phyloP scores from a whole-genome alignment of 2,888 invertebrate genomes.

The Parnassius orleans region DNA sequence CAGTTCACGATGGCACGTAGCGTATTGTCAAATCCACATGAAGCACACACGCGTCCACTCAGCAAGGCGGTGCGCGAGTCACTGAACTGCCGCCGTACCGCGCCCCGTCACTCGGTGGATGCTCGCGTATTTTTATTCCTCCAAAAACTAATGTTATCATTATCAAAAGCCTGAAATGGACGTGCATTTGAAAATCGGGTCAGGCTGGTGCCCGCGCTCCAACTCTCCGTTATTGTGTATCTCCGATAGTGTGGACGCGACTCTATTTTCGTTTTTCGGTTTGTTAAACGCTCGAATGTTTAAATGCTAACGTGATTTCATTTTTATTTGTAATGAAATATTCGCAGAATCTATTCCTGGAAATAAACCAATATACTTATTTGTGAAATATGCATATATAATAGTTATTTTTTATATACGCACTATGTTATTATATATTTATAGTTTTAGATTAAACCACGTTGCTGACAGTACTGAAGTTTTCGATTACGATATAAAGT shows the following conservation, averaged over 20 bases:
- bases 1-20: constrained; percentile 37
- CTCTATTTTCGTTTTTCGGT: constrained; percentile 4
- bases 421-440: no score
- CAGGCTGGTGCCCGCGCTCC: constrained; percentile 44
- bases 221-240: neutral
- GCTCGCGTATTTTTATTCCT: constrained; percentile 60
- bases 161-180: constrained; percentile 61
- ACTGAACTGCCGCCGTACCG: constrained; percentile 62
- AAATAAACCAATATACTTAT: no score
- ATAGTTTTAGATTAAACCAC: no score
- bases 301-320: no score
- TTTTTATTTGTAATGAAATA: no score
- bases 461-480: no score
- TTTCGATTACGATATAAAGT: no score
- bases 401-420: no score
- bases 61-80: constrained; percentile 60
- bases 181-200: constrained; percentile 66
- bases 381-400: no score
- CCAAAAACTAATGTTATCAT: constrained; percentile 61
- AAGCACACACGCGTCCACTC: constrained; percentile 47
- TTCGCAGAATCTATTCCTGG: no score
- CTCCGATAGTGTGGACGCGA: constrained; percentile 1
- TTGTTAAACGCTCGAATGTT: no score
- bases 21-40: constrained; percentile 18
- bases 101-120: constrained; percentile 55